Evolutionary conservation across 2,113 vertebrate genomes (phyloP).

Genomic region (Puffinus mauretanicus): DNA sequence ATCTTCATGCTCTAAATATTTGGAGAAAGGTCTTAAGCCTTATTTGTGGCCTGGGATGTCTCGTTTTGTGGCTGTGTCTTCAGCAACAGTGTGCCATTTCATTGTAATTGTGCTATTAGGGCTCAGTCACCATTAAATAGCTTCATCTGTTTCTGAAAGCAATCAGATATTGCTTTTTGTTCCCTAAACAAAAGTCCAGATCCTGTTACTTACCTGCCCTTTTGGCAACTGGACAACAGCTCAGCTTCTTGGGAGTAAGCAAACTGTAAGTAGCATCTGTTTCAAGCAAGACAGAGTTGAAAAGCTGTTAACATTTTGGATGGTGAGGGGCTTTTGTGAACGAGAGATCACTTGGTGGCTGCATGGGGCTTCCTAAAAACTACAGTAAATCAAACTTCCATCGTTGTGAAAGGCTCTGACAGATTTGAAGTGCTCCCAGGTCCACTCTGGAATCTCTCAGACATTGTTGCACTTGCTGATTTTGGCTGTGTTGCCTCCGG

Average conservation of each 20-base stretch:
- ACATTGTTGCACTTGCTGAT: neutral
- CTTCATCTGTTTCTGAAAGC: neutral
- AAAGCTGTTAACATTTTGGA: neutral
- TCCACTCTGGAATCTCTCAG: neutral
- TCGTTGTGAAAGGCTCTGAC: neutral
- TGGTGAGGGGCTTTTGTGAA: neutral
- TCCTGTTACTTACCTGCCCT: conserved; percentile 39
- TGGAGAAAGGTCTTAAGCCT: neutral
- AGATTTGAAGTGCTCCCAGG: neutral
- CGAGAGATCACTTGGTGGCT: neutral
- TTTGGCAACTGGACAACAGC: neutral
- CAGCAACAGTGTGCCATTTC: neutral
- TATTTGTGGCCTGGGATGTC: neutral
- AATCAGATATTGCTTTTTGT: neutral
- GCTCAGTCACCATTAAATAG: neutral
- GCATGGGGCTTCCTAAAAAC: neutral
- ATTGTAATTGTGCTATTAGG: neutral
- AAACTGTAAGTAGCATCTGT: neutral
- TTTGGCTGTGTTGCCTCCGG: neutral
- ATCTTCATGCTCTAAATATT: neutral
- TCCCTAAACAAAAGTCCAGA: conserved; percentile 24
- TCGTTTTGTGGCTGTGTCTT: neutral
- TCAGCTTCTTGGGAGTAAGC: neutral
- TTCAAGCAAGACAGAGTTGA: neutral
- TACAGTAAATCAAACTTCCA: neutral